A percentile compares a stretch with the other conserved stretches of the same genome.
Evolutionary conservation across 2,113 vertebrate genomes (phyloP).

Genomic region (Paraplagusia blochii): DNA sequence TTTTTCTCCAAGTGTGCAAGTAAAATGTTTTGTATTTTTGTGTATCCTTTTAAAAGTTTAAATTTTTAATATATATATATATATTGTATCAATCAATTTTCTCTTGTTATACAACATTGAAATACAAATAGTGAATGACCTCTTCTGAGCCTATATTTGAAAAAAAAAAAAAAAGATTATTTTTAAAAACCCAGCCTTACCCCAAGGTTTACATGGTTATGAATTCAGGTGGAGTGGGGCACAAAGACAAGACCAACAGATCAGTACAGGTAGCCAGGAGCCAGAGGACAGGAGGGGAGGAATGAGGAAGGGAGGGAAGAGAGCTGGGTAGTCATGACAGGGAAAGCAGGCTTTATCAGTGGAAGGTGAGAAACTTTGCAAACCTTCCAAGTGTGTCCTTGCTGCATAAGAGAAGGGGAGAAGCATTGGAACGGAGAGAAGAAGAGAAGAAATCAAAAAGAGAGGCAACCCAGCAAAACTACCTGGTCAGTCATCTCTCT

Average conservation of each 20-base stretch:
- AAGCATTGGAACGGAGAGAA: slow-evolving; percentile 99
- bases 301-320: slow-evolving; percentile 17
- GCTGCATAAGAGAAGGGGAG: slow-evolving; percentile 86
- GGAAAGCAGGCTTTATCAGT: slow-evolving; percentile 81
- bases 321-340: slow-evolving; percentile 42
- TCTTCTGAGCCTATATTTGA: neutral
- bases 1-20: too few relatives aligned
- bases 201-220: slow-evolving; percentile 42
- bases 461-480: slow-evolving; percentile 65
- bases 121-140: too few relatives aligned
- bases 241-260: slow-evolving; percentile 80
- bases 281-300: slow-evolving; percentile 62
- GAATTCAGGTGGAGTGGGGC: slow-evolving; percentile 58
- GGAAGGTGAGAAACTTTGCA: slow-evolving; percentile 99
- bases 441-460: slow-evolving; percentile 90
- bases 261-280: slow-evolving; percentile 81
- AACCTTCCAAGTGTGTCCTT: slow-evolving; percentile 99
- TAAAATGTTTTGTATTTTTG: too few relatives aligned
- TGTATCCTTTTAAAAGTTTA: too few relatives aligned
- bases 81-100: too few relatives aligned
- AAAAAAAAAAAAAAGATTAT: slow-evolving; percentile 10
- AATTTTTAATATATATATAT: too few relatives aligned
- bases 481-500: slow-evolving; percentile 36
- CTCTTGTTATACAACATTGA: too few relatives aligned
- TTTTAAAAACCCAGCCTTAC: slow-evolving; percentile 33